Base-by-base conservation (phyloP, 2,888 invertebrate genomes). In the Neuroscelio doddi region DNA sequence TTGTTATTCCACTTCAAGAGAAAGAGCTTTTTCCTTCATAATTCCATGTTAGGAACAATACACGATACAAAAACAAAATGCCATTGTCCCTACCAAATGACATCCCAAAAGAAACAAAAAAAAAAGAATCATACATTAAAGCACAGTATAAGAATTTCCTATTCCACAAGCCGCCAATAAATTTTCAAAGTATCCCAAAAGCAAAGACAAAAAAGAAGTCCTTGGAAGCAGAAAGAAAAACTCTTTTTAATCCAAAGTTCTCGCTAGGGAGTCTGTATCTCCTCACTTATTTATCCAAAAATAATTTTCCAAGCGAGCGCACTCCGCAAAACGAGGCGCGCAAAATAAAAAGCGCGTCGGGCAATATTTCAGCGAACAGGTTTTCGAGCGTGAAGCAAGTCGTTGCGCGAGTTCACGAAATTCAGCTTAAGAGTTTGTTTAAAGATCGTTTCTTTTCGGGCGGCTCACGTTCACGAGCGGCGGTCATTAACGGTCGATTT, bases 401-500 rank as follows among this genome's bases (percentile, higher is more conserved):
- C 52, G 64, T 32, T 34, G 53, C 44, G 49, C 50, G 56, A 65
- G 65, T 66, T 45, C 61, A 67, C 63, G 67, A 62, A 67, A 67
- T 56, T 41, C 47, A 29, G 51, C 52, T 57, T 58, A 56, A 63
- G 53, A 66, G 62, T 62, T 66, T 66, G 66, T 66, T 66, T 66
- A 62, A 55, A 66, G 62, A 63, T 58, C 55, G 58, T 66, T 55
- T 51, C 62, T 53, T 57, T 38, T 44, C n/a, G 57, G 45, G 44
- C 34, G 51, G 56, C 59, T 41, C 55, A 52, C 47, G 61, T n/a
- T n/a, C n/a, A n/a, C n/a, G 51, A 61, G 47, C 61, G 65, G 44
- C 61, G 65, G 61, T 65, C 65, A 65, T 65, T 68, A 68, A 68
- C 69, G 70, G 71, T 72, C 71, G 69, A 59, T 66, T 64, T 64